These are phyloP conservation scores for Grallaria varia DNA, from an alignment of 2,113 vertebrate genomes.

Conservation along the genomic window DNA sequence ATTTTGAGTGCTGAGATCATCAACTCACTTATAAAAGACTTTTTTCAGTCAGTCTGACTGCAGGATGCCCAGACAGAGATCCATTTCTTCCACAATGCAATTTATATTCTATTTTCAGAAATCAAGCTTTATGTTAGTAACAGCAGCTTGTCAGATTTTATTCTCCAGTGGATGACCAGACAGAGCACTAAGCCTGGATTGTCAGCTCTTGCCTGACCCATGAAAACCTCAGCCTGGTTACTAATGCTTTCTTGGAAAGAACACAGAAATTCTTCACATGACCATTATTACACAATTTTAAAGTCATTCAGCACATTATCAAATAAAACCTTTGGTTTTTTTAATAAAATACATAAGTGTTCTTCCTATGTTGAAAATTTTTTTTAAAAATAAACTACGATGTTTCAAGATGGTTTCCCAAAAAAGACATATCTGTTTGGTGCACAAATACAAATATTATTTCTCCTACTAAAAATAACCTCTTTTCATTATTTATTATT, in stretches of 20 bases:
- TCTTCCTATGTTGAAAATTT: background rate
- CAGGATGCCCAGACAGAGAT: constrained; percentile 54
- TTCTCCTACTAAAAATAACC: background rate
- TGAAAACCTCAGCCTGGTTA: background rate
- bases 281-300: background rate
- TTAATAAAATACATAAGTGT: background rate
- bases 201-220: background rate
- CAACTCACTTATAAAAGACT: constrained; percentile 46
- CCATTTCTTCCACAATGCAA: constrained; percentile 45
- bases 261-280: background rate
- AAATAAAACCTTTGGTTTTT: background rate
- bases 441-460: background rate
- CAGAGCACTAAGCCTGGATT: background rate
- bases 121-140: constrained; percentile 13
- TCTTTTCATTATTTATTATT: background rate
- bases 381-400: background rate
- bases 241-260: constrained; percentile 38
- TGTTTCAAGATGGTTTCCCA: background rate
- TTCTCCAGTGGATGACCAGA: background rate
- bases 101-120: constrained; percentile 60
- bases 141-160: constrained; percentile 5
- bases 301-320: background rate
- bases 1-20: constrained; percentile 59
- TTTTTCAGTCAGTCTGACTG: constrained; percentile 42
- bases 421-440: background rate